Evolutionary conservation across 2,888 invertebrate genomes (phyloP).

Genomic region (Tachystola acroxantha): DNA sequence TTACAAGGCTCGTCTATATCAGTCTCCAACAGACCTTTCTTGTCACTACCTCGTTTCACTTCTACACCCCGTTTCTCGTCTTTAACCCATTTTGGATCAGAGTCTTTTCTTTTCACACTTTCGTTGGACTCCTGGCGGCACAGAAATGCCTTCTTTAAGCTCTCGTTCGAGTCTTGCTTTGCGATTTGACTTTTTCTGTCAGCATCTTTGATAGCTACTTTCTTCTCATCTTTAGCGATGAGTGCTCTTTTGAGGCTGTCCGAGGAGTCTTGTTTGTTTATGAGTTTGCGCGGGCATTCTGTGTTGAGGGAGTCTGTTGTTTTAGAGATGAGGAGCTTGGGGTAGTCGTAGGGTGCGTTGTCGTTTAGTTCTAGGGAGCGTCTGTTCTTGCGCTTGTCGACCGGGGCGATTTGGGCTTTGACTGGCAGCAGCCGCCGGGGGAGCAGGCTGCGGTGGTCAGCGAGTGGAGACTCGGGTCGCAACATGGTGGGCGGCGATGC

Average conservation of each 20-base stretch:
- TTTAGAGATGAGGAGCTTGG: slow-evolving; percentile 70
- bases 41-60: slow-evolving; percentile 58
- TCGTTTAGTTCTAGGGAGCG: slow-evolving; percentile 70
- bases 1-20: slow-evolving; percentile 62
- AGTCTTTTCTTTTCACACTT: slow-evolving; percentile 57
- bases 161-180: slow-evolving; percentile 66
- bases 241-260: slow-evolving; percentile 65
- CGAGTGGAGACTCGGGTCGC: slow-evolving; percentile 74
- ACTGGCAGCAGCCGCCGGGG: slow-evolving; percentile 65
- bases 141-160: slow-evolving; percentile 59
- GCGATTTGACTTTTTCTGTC: slow-evolving; percentile 51
- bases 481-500: slow-evolving; percentile 63
- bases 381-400: slow-evolving; percentile 66
- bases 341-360: slow-evolving; percentile 61
- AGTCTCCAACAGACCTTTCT: slow-evolving; percentile 64
- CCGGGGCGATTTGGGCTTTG: slow-evolving; percentile 68
- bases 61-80: slow-evolving; percentile 47
- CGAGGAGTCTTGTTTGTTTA: slow-evolving; percentile 66
- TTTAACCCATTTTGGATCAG: slow-evolving; percentile 50
- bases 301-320: slow-evolving; percentile 70
- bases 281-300: slow-evolving; percentile 64
- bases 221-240: slow-evolving; percentile 64
- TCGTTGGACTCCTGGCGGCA: slow-evolving; percentile 66
- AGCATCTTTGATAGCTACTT: slow-evolving; percentile 40
- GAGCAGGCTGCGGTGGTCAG: slow-evolving; percentile 73